Conservation (phyloP, 2,113 vertebrate species). For the Tautogolabrus adspersus region DNA sequence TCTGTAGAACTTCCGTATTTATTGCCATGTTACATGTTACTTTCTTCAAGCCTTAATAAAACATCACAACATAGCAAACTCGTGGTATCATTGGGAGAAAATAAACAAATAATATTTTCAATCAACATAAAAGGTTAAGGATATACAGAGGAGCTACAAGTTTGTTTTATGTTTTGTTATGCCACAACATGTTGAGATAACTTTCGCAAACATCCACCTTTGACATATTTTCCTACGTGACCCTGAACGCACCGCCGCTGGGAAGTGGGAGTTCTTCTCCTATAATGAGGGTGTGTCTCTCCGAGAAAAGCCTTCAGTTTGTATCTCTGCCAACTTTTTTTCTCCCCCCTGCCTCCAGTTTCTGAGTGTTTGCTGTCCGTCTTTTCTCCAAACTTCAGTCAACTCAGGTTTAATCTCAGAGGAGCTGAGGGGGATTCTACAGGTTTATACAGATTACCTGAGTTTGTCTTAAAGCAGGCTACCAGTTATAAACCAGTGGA, state of each 20-base stretch:
- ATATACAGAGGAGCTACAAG: too few relatives aligned
- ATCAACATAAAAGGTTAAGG: too few relatives aligned
- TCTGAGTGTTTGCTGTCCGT: background rate
- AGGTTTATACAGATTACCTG: background rate
- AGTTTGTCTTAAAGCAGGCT: background rate
- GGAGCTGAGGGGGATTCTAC: background rate
- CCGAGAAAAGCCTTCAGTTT: conserved; percentile 6
- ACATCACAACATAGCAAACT: too few relatives aligned
- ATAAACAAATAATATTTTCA: too few relatives aligned
- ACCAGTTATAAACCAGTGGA: background rate
- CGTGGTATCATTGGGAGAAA: too few relatives aligned
- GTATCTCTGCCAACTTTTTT: background rate
- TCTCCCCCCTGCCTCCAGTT: fast-evolving
- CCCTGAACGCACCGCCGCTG: conserved; percentile 38
- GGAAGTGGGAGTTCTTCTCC: conserved; percentile 29
- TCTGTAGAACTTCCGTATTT: too few relatives aligned
- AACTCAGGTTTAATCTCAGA: background rate
- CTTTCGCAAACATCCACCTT: background rate
- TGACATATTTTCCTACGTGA: background rate
- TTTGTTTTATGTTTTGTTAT: background rate
- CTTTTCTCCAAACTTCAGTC: background rate
- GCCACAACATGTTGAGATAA: background rate
- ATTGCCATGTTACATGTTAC: too few relatives aligned
- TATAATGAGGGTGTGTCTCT: conserved; percentile 65
- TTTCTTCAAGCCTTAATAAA: too few relatives aligned